These are phyloP conservation scores for Micrasema longulum DNA, from an alignment of 1,140 invertebrate genomes.

Conservation along the genomic window DNA sequence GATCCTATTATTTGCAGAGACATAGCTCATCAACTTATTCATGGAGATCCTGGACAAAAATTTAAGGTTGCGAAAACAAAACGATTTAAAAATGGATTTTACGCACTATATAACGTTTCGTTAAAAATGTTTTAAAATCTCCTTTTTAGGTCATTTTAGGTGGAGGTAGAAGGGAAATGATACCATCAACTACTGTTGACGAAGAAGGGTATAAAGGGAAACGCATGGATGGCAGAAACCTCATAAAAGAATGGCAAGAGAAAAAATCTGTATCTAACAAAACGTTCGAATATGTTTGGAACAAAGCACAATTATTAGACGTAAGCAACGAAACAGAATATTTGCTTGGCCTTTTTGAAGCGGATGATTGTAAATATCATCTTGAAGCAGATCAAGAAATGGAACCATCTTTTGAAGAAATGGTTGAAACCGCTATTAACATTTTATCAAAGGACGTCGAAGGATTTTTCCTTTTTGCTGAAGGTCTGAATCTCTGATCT, in stretches of 20 bases:
- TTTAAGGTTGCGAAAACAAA: too few species aligned
- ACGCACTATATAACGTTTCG: background rate
- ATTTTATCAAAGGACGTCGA: constrained; percentile 76
- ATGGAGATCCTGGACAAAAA: constrained; percentile 72
- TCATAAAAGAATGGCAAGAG: constrained; percentile 66
- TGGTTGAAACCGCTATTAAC: constrained; percentile 84
- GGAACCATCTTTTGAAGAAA: constrained; percentile 79
- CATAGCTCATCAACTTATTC: constrained; percentile 80
- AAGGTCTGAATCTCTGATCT: too few species aligned
- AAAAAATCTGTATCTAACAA: constrained; percentile 57
- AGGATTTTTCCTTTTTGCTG: constrained; percentile 79
- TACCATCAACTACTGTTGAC: constrained; percentile 64
- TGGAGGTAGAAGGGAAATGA: constrained; percentile 73
- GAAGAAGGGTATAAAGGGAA: constrained; percentile 66
- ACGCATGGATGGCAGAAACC: constrained; percentile 64
- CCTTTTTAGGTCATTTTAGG: constrained; percentile 72
- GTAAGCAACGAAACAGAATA: constrained; percentile 59
- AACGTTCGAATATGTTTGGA: constrained; percentile 72
- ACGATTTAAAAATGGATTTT: too few species aligned
- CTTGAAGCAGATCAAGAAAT: constrained; percentile 68
- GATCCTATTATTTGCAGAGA: constrained; percentile 71
- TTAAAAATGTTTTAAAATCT: too few species aligned
- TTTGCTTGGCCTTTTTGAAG: constrained; percentile 68
- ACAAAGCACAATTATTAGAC: constrained; percentile 67
- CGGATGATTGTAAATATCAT: constrained; percentile 68